phyloP scores from a whole-genome alignment of 92 coral and sea anemone genomes.

The Parazoanthus swiftii region DNA sequence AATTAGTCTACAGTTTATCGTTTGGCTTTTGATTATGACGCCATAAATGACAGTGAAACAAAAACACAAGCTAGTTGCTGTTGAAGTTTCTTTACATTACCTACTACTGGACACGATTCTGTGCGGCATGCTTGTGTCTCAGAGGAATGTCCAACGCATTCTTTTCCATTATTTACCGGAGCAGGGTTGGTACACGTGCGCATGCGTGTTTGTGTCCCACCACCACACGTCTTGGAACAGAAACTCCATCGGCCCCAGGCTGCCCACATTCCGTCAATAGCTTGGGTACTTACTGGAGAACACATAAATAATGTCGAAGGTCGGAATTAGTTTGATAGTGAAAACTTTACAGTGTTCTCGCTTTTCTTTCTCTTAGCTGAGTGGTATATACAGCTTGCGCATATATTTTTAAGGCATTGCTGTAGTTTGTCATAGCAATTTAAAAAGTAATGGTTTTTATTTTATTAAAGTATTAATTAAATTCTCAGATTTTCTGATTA shows the following conservation, averaged over 20 bases:
- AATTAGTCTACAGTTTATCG: too few species aligned
- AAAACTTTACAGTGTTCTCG: not conserved
- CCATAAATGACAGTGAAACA: not conserved
- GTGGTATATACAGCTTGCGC: too few species aligned
- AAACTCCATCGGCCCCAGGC: not conserved
- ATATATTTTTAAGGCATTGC: too few species aligned
- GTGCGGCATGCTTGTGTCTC: not conserved
- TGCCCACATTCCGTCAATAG: slow-evolving; percentile 19
- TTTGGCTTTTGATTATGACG: too few species aligned
- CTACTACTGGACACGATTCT: not conserved
- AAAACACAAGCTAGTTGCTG: too few species aligned
- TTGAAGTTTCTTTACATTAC: not conserved
- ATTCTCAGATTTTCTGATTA: too few species aligned
- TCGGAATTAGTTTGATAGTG: too few species aligned
- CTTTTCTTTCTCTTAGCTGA: too few species aligned
- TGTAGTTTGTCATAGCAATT: too few species aligned
- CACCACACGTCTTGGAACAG: slow-evolving; percentile 20
- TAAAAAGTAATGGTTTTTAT: too few species aligned
- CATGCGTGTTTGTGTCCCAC: slow-evolving; percentile 13
- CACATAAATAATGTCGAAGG: not conserved
- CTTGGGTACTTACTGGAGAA: not conserved
- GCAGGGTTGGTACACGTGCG: slow-evolving; percentile 4
- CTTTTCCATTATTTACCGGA: slow-evolving; percentile 1
- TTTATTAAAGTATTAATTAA: too few species aligned
- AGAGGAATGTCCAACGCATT: not conserved